These are phyloP conservation scores for Philaenus spumarius DNA, from an alignment of 1,140 invertebrate species.

Conservation along the genomic window DNA sequence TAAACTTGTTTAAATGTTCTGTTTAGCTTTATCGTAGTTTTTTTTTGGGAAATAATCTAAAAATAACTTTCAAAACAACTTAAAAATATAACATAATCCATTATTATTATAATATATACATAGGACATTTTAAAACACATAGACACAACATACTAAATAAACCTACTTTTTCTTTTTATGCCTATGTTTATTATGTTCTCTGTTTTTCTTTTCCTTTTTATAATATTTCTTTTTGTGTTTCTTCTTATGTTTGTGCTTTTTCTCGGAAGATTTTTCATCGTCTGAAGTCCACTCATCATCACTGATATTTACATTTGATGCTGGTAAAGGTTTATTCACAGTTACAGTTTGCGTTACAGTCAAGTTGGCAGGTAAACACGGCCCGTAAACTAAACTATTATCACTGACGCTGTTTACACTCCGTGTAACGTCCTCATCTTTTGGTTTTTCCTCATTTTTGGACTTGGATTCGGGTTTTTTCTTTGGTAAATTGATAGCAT, in stretches of 20 bases:
- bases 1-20: too few relatives aligned
- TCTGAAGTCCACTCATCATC: slow-evolving; percentile 36
- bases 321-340: slow-evolving; percentile 30
- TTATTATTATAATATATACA: too few relatives aligned
- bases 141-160: too few relatives aligned
- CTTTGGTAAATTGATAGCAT: slow-evolving; percentile 34
- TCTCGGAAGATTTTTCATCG: slow-evolving; percentile 40
- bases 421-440: neutral
- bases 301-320: slow-evolving; percentile 13
- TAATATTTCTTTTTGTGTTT: slow-evolving; percentile 29
- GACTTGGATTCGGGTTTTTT: slow-evolving; percentile 32
- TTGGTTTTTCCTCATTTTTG: slow-evolving; percentile 23
- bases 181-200: slow-evolving; percentile 29
- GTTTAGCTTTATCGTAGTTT: too few relatives aligned
- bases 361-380: slow-evolving; percentile 23
- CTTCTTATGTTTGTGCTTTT: slow-evolving; percentile 43
- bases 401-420: slow-evolving; percentile 5
- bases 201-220: slow-evolving; percentile 36
- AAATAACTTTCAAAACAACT: too few relatives aligned
- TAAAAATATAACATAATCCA: too few relatives aligned
- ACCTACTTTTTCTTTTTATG: slow-evolving; percentile 34
- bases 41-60: too few relatives aligned
- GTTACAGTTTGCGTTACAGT: slow-evolving; percentile 24
- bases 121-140: too few relatives aligned
- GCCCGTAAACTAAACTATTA: slow-evolving; percentile 16